Conservation (phyloP, 2,888 invertebrate genomes). For the Heliconius ismenius region DNA sequence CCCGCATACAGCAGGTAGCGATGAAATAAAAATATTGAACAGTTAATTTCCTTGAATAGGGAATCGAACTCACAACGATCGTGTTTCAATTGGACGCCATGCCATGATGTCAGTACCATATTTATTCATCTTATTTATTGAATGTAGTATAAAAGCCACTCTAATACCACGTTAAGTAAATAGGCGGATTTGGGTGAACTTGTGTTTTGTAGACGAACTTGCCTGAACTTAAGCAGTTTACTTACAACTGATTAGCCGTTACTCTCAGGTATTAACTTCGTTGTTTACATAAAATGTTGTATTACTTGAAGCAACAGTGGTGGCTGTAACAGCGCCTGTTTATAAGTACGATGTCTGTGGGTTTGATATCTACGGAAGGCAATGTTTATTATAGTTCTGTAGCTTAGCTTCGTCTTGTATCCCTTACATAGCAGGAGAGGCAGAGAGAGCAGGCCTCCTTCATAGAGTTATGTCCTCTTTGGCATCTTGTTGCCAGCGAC, state of each 20-base stretch:
- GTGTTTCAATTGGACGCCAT: too few relatives aligned
- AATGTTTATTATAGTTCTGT: too few relatives aligned
- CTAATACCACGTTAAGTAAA: constrained; percentile 16
- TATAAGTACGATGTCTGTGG: too few relatives aligned
- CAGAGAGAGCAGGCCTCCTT: not conserved
- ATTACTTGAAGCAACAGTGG: not conserved
- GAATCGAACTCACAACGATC: too few relatives aligned
- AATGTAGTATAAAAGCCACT: not conserved
- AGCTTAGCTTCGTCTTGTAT: not conserved
- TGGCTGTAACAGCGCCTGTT: too few relatives aligned
- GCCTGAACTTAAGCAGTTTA: constrained; percentile 10
- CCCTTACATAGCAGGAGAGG: not conserved
- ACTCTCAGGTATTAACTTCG: not conserved
- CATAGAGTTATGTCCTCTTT: too few relatives aligned
- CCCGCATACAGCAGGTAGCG: not conserved
- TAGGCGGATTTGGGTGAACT: not conserved
- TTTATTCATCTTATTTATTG: not conserved
- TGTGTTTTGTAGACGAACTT: constrained; percentile 18
- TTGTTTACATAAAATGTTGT: constrained; percentile 3
- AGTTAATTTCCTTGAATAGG: too few relatives aligned
- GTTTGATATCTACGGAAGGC: too few relatives aligned
- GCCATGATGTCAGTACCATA: not conserved
- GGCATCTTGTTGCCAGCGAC: too few relatives aligned
- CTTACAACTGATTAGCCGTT: constrained; percentile 20
- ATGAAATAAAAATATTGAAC: not conserved